Conservation (phyloP, 2,888 invertebrate genomes). For the Candidula unifasciata region DNA sequence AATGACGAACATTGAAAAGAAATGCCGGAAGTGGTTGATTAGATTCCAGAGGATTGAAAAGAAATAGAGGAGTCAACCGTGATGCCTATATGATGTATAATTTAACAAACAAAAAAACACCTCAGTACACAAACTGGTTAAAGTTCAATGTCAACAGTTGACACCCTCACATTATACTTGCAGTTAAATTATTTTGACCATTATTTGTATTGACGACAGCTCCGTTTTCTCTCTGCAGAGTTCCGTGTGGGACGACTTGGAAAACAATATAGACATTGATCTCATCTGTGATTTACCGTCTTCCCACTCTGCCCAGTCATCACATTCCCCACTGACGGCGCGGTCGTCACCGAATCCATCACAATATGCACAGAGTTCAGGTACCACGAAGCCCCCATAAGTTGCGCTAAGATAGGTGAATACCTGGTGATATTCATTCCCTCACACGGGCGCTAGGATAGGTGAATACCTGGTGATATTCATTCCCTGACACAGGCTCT, state of each 20-base stretch:
- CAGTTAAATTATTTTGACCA: too few relatives aligned
- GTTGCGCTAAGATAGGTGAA: slow-evolving; percentile 50
- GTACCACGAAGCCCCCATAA: slow-evolving; percentile 48
- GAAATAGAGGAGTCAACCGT: too few relatives aligned
- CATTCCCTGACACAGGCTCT: slow-evolving; percentile 20
- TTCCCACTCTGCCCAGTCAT: slow-evolving; percentile 24
- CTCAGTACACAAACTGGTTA: too few relatives aligned
- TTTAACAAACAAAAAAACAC: too few relatives aligned
- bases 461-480: slow-evolving; percentile 45
- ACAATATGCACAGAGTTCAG: slow-evolving; percentile 20
- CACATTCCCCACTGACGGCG: slow-evolving; percentile 46
- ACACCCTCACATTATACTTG: too few relatives aligned
- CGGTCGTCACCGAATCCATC: slow-evolving; percentile 21
- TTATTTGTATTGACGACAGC: too few relatives aligned
- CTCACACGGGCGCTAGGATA: slow-evolving; percentile 33
- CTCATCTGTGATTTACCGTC: slow-evolving; percentile 52
- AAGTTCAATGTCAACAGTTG: too few relatives aligned
- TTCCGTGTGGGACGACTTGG: slow-evolving; percentile 49
- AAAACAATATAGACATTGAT: slow-evolving; percentile 53
- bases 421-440: slow-evolving; percentile 37
- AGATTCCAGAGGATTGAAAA: too few relatives aligned
- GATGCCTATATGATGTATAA: too few relatives aligned
- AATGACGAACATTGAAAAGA: too few relatives aligned
- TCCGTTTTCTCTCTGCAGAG: slow-evolving; percentile 35
- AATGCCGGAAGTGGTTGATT: too few relatives aligned